phyloP scores from a whole-genome alignment of 1,140 invertebrate genomes.

The Nymphalis io region DNA sequence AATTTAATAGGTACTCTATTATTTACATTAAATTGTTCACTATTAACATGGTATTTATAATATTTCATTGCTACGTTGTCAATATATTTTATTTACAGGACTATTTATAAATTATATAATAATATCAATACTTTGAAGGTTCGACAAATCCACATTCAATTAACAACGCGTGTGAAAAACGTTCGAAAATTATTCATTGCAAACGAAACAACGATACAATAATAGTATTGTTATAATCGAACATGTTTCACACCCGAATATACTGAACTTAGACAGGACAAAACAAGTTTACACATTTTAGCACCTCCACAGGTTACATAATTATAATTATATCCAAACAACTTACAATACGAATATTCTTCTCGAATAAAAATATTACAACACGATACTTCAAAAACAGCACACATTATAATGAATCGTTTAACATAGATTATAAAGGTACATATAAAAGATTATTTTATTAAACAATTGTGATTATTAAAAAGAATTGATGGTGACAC shows the following conservation, averaged over 20 bases:
- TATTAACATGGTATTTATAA: conserved; percentile 80
- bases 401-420: conserved; percentile 53
- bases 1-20: conserved; percentile 80
- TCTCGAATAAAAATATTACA: conserved; percentile 54
- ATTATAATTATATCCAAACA: conserved; percentile 54
- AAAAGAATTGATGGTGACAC: conserved; percentile 53
- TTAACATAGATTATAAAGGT: conserved; percentile 52
- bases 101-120: conserved; percentile 58
- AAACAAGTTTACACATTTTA: conserved; percentile 64
- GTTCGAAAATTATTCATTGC: conserved; percentile 27
- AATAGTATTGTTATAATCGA: conserved; percentile 26
- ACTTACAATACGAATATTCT: conserved; percentile 51
- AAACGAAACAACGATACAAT: conserved; percentile 16
- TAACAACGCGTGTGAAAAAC: conserved; percentile 33
- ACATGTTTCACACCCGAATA: conserved; percentile 12
- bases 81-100: conserved; percentile 75
- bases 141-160: conserved; percentile 59
- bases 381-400: conserved; percentile 60
- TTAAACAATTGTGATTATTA: conserved; percentile 70
- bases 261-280: conserved; percentile 49
- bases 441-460: conserved; percentile 57
- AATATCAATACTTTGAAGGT: conserved; percentile 71
- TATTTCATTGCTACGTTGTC: conserved; percentile 74
- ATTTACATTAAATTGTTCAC: conserved; percentile 80
- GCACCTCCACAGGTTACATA: conserved; percentile 72